Conservation (phyloP, 2,888 invertebrate species). For the Bellardia bayeri region DNA sequence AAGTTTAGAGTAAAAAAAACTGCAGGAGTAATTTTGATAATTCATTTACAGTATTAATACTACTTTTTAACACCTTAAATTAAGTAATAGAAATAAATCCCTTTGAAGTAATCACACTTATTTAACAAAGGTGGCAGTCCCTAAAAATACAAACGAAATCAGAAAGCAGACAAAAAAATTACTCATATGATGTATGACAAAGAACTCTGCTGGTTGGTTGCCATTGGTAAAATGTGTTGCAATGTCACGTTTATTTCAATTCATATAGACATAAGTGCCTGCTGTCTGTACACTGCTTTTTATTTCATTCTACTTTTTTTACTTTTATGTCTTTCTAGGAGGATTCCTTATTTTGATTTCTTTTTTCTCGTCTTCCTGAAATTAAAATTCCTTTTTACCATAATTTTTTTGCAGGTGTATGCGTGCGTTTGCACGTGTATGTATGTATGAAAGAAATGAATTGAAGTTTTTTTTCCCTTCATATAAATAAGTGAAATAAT, state of each 20-base stretch:
- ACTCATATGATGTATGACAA: background rate
- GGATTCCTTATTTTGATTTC: constrained; percentile 4
- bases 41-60: too few relatives aligned
- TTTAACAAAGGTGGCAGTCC: constrained; percentile 13
- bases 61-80: too few relatives aligned
- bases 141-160: background rate
- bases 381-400: constrained; percentile 25
- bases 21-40: too few relatives aligned
- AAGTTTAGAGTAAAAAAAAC: too few relatives aligned
- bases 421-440: background rate
- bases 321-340: background rate
- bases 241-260: constrained; percentile 60
- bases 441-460: constrained; percentile 5
- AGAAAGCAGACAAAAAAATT: background rate
- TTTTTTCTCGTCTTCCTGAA: constrained; percentile 25
- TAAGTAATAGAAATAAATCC: background rate
- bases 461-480: background rate
- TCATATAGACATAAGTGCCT: constrained; percentile 47
- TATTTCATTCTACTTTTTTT: constrained; percentile 9
- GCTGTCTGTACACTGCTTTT: constrained; percentile 7
- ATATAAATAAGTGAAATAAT: background rate
- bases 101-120: background rate
- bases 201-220: constrained; percentile 44
- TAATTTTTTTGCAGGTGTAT: background rate
- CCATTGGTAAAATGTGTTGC: constrained; percentile 53